Evolutionary conservation across 1,140 invertebrate species (phyloP).

Genomic region (Drosophila ambigua): DNA sequence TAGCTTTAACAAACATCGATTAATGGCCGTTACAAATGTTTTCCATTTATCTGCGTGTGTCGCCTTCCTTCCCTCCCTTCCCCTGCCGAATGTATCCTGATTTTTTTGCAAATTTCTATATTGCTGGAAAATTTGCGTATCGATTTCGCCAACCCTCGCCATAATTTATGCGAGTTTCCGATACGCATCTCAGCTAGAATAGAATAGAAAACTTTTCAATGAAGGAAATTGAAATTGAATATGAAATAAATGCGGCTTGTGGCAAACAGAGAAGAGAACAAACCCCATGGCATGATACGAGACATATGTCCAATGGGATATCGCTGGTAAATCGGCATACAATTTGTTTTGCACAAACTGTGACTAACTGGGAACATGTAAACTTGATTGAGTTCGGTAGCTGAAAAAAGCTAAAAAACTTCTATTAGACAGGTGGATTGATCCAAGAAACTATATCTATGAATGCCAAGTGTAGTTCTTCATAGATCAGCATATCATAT

Average conservation of each 20-base stretch:
- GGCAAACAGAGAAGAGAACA: conserved; percentile 12
- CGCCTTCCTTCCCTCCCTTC: conserved; percentile 34
- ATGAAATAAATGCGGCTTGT: conserved; percentile 39
- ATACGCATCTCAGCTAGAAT: conserved; percentile 61
- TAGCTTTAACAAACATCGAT: conserved; percentile 65
- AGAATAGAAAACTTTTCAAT: conserved; percentile 43
- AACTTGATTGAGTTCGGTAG: neutral
- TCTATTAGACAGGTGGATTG: neutral
- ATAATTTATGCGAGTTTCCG: conserved; percentile 76
- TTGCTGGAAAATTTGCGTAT: conserved; percentile 71
- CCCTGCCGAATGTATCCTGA: neutral
- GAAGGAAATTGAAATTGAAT: conserved; percentile 45
- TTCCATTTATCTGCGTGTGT: conserved; percentile 76
- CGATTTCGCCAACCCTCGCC: conserved; percentile 46
- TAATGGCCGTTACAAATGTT: conserved; percentile 81
- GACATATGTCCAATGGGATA: conserved; percentile 38
- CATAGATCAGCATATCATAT: too few species aligned
- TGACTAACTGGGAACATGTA: neutral
- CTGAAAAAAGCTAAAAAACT: neutral
- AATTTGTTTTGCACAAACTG: conserved; percentile 4
- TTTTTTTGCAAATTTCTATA: conserved; percentile 44
- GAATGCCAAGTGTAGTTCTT: too few species aligned
- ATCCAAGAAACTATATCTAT: too few species aligned
- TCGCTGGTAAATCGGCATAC: conserved; percentile 14
- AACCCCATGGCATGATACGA: conserved; percentile 18